Conservation (phyloP, 2,113 vertebrate species). For the Bos javanicus region DNA sequence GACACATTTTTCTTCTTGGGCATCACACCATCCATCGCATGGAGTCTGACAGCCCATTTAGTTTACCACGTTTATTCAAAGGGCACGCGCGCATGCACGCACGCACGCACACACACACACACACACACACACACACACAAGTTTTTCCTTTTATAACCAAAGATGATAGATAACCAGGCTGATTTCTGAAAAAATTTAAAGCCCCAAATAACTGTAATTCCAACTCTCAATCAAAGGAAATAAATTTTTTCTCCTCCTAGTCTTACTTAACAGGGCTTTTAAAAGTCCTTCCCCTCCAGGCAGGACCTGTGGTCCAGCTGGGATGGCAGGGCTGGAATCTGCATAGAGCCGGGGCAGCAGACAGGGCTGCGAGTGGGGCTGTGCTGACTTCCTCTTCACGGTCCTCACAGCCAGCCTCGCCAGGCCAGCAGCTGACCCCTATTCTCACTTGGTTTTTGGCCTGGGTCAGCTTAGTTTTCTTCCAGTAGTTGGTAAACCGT, state of each 20-base stretch:
- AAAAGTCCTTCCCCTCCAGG: neutral
- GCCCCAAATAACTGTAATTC: neutral
- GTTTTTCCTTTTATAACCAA: neutral
- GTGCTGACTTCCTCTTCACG: neutral
- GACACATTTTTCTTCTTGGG: neutral
- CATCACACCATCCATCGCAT: neutral
- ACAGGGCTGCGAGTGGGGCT: neutral
- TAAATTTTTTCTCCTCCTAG: neutral
- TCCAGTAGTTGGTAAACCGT: neutral
- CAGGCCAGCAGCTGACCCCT: neutral
- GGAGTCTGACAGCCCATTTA: neutral
- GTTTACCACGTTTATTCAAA: neutral
- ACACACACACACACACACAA: no score
- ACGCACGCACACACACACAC: no score
- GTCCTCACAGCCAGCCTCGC: neutral
- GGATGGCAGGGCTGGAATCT: neutral
- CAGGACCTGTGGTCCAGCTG: neutral
- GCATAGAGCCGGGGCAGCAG: neutral
- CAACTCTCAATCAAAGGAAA: neutral
- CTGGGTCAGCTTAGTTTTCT: neutral
- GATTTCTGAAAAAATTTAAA: constrained; percentile 33
- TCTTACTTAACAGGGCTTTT: constrained; percentile 14
- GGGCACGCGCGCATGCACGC: neutral
- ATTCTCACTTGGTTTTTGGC: neutral
- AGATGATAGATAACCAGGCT: neutral